Base-by-base conservation (phyloP, 2,888 invertebrate genomes). In the Micropterix aruncella region DNA sequence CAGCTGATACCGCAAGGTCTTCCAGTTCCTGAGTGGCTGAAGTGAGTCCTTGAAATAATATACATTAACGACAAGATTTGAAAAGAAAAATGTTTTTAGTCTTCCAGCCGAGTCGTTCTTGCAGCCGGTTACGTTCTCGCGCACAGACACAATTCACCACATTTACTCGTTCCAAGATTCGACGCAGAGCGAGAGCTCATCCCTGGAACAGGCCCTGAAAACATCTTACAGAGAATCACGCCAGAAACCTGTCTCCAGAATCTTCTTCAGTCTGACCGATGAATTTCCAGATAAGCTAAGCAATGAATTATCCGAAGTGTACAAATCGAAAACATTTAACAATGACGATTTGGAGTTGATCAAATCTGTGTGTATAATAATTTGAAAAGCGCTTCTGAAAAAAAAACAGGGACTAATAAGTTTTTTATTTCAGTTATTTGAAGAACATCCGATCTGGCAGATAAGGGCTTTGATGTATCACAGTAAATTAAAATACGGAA, bases 361-460 rank as follows among this genome's bases (percentile, higher is more conserved):
- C n/a, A n/a, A n/a, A n/a, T n/a, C n/a, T n/a, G n/a, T n/a, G n/a
- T n/a, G n/a, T n/a, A n/a, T n/a, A n/a, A n/a, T n/a, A n/a, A n/a
- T n/a, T n/a, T n/a, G n/a, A n/a, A n/a, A n/a, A n/a, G n/a, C n/a
- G n/a, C n/a, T n/a, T n/a, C n/a, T n/a, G n/a, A n/a, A n/a, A n/a
- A n/a, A n/a, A n/a, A n/a, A n/a, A n/a, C n/a, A n/a, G n/a, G 36
- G 7, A 36, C n/a, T 36, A 27, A 27, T 27, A 12, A 27, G 27
- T 27, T 5, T 27, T 27, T 27, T 27, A 27, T 63, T 65, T 44
- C 54, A 86, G 78, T 58, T 85, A 5, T 95, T 96, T 61, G 79
- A 88, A 43, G 79, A 87, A 44, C 75, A 89, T 43, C 95, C 96
- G 0, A 77, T 97, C 51, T 95, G 94, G 92, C 86, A 91, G 0